Base-by-base conservation (phyloP, 2,888 invertebrate species). In the Mesodorylaimus sp. region DNA sequence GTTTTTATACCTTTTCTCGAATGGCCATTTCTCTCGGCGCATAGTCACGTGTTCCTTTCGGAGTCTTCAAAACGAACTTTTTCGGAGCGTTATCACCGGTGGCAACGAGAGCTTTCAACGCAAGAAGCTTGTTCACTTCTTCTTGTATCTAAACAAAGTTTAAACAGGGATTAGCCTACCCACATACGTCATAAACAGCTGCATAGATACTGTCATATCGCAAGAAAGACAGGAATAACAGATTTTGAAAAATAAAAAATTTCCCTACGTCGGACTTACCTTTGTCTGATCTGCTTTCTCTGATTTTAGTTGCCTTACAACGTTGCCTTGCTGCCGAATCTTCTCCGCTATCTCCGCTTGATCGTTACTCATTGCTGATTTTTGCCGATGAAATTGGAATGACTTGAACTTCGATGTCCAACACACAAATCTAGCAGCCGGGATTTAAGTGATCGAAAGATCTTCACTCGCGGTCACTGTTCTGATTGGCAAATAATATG, bases 1-100 rank as follows among this genome's bases (percentile, higher is more conserved):
- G 55, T 50, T 47, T 64, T 58, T 21, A 73, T 1, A 88, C 70
- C 7, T 65, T 63, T 53, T 85, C 79, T 28, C 95, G 76, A 52
- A 97, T 74, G 1, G 85, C 80, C 91, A 93, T 97, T 70, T 93
- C 89, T 60, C 83, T 79, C 0, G 95, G 88, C 52, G 77, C 80
- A 71, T 85, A 95, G 67, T 99, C 97, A 51, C 91, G 75, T 0
- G 95, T 95, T 2, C 93, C 76, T 24, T 48, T 49, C 1, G 57
- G 47, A 26, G 58, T 59, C 48, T 61, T 61, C 23, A 63, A 53
- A 21, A 49, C 52, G 38, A 61, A 52, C 44, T 61, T 61, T 10
- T 65, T 39, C 7, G 21, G 21, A 39, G 21, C 7, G 7, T 39
- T 23, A 13, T 39, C 41, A 23, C 41, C 41, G 21, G 7, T 39